Evolutionary conservation across 2,113 vertebrate genomes (phyloP), one percentile per base, ranked within the genome.

Genomic region (Nerophis ophidion): DNA sequence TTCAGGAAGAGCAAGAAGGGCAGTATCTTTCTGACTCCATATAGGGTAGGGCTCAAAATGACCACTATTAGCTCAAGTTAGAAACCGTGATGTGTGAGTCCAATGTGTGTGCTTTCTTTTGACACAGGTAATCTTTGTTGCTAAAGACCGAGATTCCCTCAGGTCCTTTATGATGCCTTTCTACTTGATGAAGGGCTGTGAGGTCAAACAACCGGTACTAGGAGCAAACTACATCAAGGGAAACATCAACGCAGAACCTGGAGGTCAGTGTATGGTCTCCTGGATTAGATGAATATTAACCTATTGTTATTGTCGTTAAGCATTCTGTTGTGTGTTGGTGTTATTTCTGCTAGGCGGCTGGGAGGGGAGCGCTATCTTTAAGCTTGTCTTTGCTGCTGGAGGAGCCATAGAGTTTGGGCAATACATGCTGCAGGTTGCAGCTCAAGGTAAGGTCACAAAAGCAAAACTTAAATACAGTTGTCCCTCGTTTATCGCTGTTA

Each of bases 111-210:
- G 62, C n/a, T 70, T 57, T 62, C 53, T 17, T 36, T 5, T 17
- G 4, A 11, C 8, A 10, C 81, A 99, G 97, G 86, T 98, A 76
- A 97, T 98, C 79, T 99, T 99, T 74, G 68, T 97, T 76, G 92
- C 95, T 0, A 98, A 95, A 88, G 93, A 92, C 4, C 93, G 85
- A 52, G 96, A 98, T 46, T 74, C 91, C 2, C 89, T 98, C 88
- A 92, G 92, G 85, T 98, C 96, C 4, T 96, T 99, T 34, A 92
- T 98, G 93, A 96, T 98, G 94, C 96, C 97, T 0, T 98, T 98
- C 72, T 99, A 99, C 72, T 88, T 98, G 72, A 89, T 96, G 89
- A 99, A 96, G 82, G 92, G 93, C 66, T 98, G 94, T 67, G 96
- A 98, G 85, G 90, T 99, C 75, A 99, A 98, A 70, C 97, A 99